Base-by-base conservation (phyloP, 2,797 vertebrate genomes). In the Trachurus trachurus region DNA sequence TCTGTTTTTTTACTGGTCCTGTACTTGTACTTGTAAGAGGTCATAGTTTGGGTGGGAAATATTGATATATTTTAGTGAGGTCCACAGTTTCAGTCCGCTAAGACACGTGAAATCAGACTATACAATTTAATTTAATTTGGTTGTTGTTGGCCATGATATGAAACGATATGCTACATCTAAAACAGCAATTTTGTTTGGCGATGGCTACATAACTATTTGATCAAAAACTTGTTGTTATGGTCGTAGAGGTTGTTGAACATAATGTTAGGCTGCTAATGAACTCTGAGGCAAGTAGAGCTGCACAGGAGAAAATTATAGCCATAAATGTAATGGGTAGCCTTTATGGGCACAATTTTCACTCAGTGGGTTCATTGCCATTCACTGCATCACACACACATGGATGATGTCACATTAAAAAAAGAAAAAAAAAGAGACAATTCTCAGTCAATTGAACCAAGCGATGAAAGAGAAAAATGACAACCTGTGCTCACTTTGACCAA, bases 391-490 rank as follows among this genome's bases (percentile, higher is more conserved):
- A 82, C 92, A 90, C 85, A 76, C 72, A 81, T 71, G 61, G 65
- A 68, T 89, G 88, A 92, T 76, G 79, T 89, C 91, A 91, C 45
- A 76, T 61, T n/a, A n/a, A n/a, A n/a, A n/a, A 86, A 65, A 67
- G n/a, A n/a, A n/a, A 87, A 86, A 90, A 52, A 91, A 81, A 34
- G 5, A 34, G 31, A 34, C 31, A 34, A 34, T 87, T 85, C 76
- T 74, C 69, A 75, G 76, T 81, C 80, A 81, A 70, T 80, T 81
- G 76, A 83, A 58, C 63, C 39, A 52, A 67, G 53, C 58, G 67
- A 76, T 80, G 76, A 80, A 76, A 84, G 52, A 82, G 56, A 80
- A 72, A 49, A 73, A 40, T 26, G 47, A 68, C 37, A 40, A 70
- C 69, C 78, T 76, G 42, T 74, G 56, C 53, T 54, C 44, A 67